Base-by-base conservation (phyloP, 2,113 vertebrate genomes). In the Myiopsitta monachus region DNA sequence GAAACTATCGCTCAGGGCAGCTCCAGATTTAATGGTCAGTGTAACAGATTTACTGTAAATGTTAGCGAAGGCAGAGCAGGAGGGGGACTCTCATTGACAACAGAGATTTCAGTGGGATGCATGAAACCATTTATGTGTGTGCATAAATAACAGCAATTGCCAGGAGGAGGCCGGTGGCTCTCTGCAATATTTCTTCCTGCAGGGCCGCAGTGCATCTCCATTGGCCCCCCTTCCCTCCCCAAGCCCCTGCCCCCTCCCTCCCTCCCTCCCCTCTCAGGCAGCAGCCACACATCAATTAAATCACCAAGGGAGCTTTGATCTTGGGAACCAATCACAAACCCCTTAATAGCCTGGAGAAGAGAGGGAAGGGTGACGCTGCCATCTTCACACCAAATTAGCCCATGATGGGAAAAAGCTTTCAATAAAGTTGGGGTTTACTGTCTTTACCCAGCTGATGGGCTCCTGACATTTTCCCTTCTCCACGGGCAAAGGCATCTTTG, bases 21-120 rank as follows among this genome's bases (percentile, higher is more conserved):
- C 96, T 92, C 95, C 94, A 83, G 97, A 97, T 98, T 98, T 98
- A 98, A 98, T 97, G 98, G 98, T 98, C 98, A 98, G 97, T 96
- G 97, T 97, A 92, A 97, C 96, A 97, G 98, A 98, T 98, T 98
- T 98, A 98, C 98, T 98, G 98, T 98, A 98, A 98, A 98, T 96
- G 98, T 98, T 98, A 96, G 98, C 95, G 41, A 91, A 98, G 96
- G 95, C 97, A 93, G 52, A 92, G 92, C 3, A 4, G 89, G 96
- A 89, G 94, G 91, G 74, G 11, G 70, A 51, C 57, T 75, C 94
- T 93, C 97, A 92, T 43, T 98, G 98, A 98, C 97, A 97, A 91
- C 55, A 49, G 91, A 88, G 92, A 89, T 97, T 97, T 96, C 38
- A 49, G 96, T 33, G 95, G 94, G 93, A 94, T 94, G 96, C 95